phyloP scores from a whole-genome alignment of 2,797 vertebrate genomes.

The Hephaestus fuliginosus region DNA sequence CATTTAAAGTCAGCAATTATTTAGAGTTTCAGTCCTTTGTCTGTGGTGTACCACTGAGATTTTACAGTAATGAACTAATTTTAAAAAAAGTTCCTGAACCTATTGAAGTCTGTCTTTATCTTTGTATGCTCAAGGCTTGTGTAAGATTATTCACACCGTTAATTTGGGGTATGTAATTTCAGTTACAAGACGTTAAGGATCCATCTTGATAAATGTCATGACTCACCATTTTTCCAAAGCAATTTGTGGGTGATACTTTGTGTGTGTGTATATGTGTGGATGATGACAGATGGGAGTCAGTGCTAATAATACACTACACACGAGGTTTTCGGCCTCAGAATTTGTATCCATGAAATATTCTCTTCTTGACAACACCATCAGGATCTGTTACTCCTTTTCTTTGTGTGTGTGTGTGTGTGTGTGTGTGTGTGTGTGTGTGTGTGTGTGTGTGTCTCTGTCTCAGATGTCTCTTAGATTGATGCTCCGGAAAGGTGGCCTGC shows the following conservation, averaged over 20 bases:
- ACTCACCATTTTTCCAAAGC: slow-evolving; percentile 20
- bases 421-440: not conserved
- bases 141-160: slow-evolving; percentile 12
- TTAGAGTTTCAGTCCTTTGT: not conserved
- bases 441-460: not conserved
- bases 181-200: slow-evolving; percentile 29
- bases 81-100: not conserved
- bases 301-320: slow-evolving; percentile 12
- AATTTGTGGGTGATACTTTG: not conserved
- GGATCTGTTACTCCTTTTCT: not conserved
- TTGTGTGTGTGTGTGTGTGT: not conserved
- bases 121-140: not conserved
- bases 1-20: not conserved
- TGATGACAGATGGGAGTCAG: not conserved
- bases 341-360: not conserved
- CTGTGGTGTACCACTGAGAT: not conserved
- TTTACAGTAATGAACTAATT: not conserved
- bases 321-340: slow-evolving; percentile 10
- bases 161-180: slow-evolving; percentile 24
- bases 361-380: not conserved
- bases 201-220: slow-evolving; percentile 35
- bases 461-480: slow-evolving; percentile 33
- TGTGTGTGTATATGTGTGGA: not conserved
- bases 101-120: not conserved
- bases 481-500: slow-evolving; percentile 13